Evolutionary conservation across 1,140 invertebrate species (phyloP), one percentile per base, ranked within the genome.

Genomic region (Pygmarrhopalites habei): DNA sequence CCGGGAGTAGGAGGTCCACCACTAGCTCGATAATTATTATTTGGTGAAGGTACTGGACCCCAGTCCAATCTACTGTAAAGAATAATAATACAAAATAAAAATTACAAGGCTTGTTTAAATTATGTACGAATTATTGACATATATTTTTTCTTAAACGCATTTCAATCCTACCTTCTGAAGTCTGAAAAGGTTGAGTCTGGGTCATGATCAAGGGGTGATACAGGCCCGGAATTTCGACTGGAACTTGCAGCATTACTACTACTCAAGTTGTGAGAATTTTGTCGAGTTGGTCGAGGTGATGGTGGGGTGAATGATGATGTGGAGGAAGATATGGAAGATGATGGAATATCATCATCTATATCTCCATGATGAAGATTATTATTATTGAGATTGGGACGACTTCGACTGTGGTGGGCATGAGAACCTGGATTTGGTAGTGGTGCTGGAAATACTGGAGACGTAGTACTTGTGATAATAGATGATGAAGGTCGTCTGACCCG

Each of bases 181-280:
- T n/a, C n/a, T n/a, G n/a, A n/a, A n/a, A n/a, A 65, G n/a, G 69
- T 71, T 10, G 65, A 67, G 46, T 71, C 69, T 2, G 69, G 69
- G n/a, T n/a, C n/a, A 60, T 63, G 65, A 35, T 60, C 63, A 26
- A 71, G 47, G 25, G 69, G 66, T 23, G 66, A 68, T 14, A 44
- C 62, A 17, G 65, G 65, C 1, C 61, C 39, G 17, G 57, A 61
- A 41, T 23, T 59, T 49, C 39, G 58, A 62, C 57, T 43, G 3
- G 7, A 15, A 56, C 62, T 64, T 46, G 21, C 28, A 49, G 46
- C 47, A 21, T 19, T 30, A 26, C 32, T 46, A 41, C 29, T 47
- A 17, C 23, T 49, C 1, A 19, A 29, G 17, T 14, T 35, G 3
- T 49, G 60, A 2, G n/a, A 21, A n/a, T n/a, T n/a, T n/a, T n/a